Percentiles rank a stretch among this genome's conserved stretches.
phyloP scores from a whole-genome alignment of 23 tunicate genomes.

The Trididemnum miniatum region DNA sequence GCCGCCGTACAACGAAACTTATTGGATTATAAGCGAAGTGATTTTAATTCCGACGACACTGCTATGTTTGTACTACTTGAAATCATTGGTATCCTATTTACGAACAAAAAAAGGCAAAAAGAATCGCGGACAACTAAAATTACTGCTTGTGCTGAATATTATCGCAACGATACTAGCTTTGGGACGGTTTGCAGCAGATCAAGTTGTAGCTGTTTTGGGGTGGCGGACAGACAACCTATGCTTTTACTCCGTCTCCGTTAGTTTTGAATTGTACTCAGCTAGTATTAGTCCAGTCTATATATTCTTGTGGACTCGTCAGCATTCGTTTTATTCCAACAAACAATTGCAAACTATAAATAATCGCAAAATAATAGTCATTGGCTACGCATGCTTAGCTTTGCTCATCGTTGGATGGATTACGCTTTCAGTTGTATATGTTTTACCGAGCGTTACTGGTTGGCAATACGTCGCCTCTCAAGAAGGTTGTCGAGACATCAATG shows the following conservation, averaged over 20 bases:
- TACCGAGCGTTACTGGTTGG: slow-evolving; percentile 69
- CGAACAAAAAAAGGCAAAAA: neutral
- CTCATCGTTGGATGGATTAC: slow-evolving; percentile 28
- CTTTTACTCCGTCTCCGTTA: slow-evolving; percentile 22
- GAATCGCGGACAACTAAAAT: neutral
- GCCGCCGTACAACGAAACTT: slow-evolving; percentile 41
- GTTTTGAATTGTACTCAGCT: slow-evolving; percentile 44
- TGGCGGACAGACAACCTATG: slow-evolving; percentile 63
- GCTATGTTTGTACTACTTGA: neutral
- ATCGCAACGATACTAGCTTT: slow-evolving; percentile 1
- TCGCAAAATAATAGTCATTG: neutral
- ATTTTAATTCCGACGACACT: slow-evolving; percentile 27
- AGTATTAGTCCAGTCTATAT: slow-evolving; percentile 53
- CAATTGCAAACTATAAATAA: slow-evolving; percentile 29
- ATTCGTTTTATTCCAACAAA: slow-evolving; percentile 52
- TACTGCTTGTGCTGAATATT: neutral
- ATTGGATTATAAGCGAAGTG: slow-evolving; percentile 71
- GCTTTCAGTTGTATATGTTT: slow-evolving; percentile 33
- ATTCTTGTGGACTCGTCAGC: slow-evolving; percentile 73
- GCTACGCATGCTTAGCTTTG: slow-evolving; percentile 41
- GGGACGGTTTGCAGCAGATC: slow-evolving; percentile 40
- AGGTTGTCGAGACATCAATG: slow-evolving; percentile 63
- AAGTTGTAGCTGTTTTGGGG: slow-evolving; percentile 50
- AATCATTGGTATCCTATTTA: neutral
- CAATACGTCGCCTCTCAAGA: slow-evolving; percentile 44